phyloP scores from a whole-genome alignment of 2,113 vertebrate species.

The Pelmatolapia mariae region DNA sequence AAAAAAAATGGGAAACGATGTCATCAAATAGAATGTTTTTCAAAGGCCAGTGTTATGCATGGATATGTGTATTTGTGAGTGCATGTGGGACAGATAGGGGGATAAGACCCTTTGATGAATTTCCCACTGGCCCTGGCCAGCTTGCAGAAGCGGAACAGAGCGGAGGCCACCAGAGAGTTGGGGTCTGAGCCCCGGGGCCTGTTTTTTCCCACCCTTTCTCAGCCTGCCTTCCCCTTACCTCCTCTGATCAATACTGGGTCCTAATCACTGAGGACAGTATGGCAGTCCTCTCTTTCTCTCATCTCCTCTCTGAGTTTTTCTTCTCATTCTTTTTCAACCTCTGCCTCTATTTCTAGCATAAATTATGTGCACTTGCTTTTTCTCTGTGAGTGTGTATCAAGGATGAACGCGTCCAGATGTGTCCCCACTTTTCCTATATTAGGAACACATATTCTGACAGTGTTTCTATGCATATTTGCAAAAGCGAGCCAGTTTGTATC shows the following conservation, averaged over 20 bases:
- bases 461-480: conserved; percentile 30
- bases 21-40: conserved; percentile 66
- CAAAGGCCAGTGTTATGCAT: conserved; percentile 51
- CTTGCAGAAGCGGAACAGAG: conserved; percentile 57
- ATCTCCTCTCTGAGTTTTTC: conserved; percentile 35
- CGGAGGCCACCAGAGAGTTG: conserved; percentile 55
- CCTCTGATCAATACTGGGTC: conserved; percentile 68
- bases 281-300: conserved; percentile 42
- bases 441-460: not conserved
- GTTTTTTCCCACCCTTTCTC: conserved; percentile 35
- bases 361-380: not conserved
- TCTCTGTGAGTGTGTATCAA: not conserved
- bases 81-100: conserved; percentile 19
- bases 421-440: not conserved
- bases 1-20: conserved; percentile 57
- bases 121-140: conserved; percentile 46
- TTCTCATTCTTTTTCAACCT: conserved; percentile 32
- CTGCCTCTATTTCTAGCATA: not conserved
- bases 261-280: conserved; percentile 67
- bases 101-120: conserved; percentile 67
- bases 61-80: conserved; percentile 30
- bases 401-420: not conserved
- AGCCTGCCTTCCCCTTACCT: conserved; percentile 25
- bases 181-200: conserved; percentile 33
- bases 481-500: conserved; percentile 17